Conservation (phyloP, 30 jellyfish, hydroid and myxozoan genomes). For the Hydra vulgaris region DNA sequence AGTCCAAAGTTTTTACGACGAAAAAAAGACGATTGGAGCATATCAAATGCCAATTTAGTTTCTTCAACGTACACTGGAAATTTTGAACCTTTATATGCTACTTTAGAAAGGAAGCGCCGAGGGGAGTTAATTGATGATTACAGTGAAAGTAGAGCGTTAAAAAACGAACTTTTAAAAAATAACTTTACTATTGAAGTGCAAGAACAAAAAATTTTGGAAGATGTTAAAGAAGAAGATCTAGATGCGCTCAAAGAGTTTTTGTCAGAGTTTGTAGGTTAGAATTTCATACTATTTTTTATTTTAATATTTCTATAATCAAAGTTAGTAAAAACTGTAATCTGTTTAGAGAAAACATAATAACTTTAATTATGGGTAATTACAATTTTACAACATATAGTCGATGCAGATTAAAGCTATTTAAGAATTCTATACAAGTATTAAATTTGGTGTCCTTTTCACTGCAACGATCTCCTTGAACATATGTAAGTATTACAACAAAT, state of each 20-base stretch:
- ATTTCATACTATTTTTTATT: neutral
- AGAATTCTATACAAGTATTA: no score
- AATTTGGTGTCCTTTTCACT: no score
- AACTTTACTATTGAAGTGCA: neutral
- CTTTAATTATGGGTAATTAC: no score
- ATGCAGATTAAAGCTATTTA: no score
- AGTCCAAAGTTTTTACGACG: neutral
- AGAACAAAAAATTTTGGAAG: neutral
- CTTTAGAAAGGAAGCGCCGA: neutral
- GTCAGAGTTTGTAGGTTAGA: neutral
- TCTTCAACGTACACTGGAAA: neutral
- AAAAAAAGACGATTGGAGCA: neutral
- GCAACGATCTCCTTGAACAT: no score
- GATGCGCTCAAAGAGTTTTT: neutral
- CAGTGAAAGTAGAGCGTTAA: neutral
- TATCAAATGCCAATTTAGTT: neutral
- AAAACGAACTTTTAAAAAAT: neutral
- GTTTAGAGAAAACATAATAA: no score
- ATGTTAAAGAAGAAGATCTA: neutral
- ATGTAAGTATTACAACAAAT: no score
- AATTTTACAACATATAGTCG: no score
- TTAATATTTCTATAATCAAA: neutral
- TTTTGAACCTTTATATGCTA: neutral
- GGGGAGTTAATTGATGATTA: neutral
- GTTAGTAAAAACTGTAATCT: neutral